A percentile compares a stretch with the other conserved stretches of the same genome.
Evolutionary conservation across 1,140 invertebrate genomes (phyloP).

Genomic region (Lamellibrachia luymesi): DNA sequence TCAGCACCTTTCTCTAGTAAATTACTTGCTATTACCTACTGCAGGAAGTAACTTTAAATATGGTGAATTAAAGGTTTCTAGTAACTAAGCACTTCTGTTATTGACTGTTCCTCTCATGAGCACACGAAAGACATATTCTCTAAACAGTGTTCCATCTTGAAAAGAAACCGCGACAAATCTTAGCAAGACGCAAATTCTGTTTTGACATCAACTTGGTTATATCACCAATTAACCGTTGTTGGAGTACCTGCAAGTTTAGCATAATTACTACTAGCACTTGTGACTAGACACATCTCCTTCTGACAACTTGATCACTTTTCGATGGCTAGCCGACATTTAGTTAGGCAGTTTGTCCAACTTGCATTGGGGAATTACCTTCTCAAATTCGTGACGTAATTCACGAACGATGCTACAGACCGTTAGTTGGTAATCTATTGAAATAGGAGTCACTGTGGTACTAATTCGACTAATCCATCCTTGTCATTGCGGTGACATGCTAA

Average conservation of each 20-base stretch:
- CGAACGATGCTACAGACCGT: neutral
- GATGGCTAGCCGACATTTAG: neutral
- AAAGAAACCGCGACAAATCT: too few species aligned
- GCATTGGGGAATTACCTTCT: neutral
- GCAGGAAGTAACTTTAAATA: too few species aligned
- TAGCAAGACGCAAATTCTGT: too few species aligned
- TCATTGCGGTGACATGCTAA: neutral
- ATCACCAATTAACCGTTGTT: too few species aligned
- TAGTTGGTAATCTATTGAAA: neutral
- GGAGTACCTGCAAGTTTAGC: neutral
- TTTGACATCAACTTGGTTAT: too few species aligned
- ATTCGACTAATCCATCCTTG: neutral
- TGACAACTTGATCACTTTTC: neutral
- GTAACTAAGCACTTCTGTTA: too few species aligned
- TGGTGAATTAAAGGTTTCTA: too few species aligned
- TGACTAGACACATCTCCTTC: neutral
- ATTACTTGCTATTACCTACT: too few species aligned
- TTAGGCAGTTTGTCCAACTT: neutral
- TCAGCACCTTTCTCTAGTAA: too few species aligned
- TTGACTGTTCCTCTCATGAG: too few species aligned
- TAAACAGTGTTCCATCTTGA: too few species aligned
- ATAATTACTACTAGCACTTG: neutral
- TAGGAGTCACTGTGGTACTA: neutral
- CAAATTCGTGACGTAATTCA: neutral
- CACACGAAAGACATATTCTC: too few species aligned